Evolutionary conservation across 2,113 vertebrate genomes (phyloP).

Genomic region (Pelusios castaneus): DNA sequence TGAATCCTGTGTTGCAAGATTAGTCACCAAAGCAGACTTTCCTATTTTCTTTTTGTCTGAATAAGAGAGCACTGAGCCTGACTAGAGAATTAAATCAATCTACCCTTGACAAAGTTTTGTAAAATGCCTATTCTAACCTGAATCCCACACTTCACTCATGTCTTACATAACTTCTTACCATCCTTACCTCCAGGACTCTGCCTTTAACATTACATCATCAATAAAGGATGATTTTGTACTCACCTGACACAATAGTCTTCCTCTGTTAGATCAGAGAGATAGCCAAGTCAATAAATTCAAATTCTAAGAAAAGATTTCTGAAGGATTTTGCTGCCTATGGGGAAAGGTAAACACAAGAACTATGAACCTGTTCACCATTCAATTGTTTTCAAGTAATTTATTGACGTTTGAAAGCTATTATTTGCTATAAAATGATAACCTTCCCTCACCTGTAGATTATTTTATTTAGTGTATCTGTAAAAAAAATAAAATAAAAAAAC

Average conservation of each 20-base stretch:
- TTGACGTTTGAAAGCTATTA: background rate
- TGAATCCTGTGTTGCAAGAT: background rate
- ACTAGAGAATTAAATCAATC: background rate
- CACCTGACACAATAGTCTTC: background rate
- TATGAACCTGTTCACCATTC: background rate
- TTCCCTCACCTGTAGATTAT: background rate
- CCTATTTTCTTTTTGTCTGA: background rate
- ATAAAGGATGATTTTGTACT: background rate
- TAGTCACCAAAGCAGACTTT: background rate
- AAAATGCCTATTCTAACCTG: background rate
- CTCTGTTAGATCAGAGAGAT: background rate
- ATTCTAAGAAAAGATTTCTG: background rate
- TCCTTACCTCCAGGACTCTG: background rate
- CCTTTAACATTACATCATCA: background rate
- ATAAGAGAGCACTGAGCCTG: background rate
- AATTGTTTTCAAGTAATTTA: background rate
- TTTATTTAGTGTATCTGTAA: no score
- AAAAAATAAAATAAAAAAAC: no score
- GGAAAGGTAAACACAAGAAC: background rate
- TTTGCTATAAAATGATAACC: background rate
- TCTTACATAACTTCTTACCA: background rate
- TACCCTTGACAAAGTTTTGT: background rate
- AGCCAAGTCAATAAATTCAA: background rate
- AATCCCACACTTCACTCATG: background rate
- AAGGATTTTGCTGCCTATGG: fast-evolving